A percentile compares a stretch with the other conserved stretches of the same genome.
Evolutionary conservation across 92 coral and sea anemone species (phyloP).

Genomic region (Isaurus tuberculatus): DNA sequence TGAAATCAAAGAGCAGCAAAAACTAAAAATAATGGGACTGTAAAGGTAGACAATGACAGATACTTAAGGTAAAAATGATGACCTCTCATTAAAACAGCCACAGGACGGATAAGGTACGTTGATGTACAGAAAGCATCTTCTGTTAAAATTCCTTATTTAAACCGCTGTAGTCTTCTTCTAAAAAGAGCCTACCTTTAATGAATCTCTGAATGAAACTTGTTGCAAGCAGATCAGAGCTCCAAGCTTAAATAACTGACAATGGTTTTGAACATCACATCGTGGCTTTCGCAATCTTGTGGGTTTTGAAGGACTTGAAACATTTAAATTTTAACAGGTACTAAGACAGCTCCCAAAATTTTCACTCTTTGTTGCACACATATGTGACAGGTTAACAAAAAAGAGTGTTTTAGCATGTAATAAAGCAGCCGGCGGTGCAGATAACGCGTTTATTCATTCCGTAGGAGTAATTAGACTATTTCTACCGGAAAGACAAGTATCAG

Average conservation of each 20-base stretch:
- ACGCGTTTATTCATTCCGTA: neutral
- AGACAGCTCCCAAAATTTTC: neutral
- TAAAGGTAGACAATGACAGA: constrained; percentile 12
- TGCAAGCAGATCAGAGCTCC: neutral
- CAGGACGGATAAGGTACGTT: neutral
- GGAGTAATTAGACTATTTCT: constrained; percentile 26
- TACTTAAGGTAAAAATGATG: neutral
- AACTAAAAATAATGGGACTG: neutral
- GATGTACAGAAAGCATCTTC: constrained; percentile 23
- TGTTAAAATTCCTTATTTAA: constrained; percentile 9
- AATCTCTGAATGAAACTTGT: neutral
- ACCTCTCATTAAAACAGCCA: constrained; percentile 35
- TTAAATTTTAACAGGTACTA: neutral
- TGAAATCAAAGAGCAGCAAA: constrained; percentile 6
- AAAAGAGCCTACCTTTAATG: constrained; percentile 17
- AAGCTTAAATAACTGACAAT: neutral
- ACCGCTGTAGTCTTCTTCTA: neutral
- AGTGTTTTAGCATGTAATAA: constrained; percentile 20
- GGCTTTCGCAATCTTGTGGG: neutral
- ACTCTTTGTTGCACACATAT: neutral
- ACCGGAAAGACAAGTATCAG: constrained; percentile 47
- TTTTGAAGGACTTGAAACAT: neutral
- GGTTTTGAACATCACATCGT: too few species aligned
- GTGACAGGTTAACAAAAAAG: neutral
- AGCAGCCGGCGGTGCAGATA: constrained; percentile 40